phyloP scores from a whole-genome alignment of 2,888 invertebrate genomes.

The Eupithecia inturbata region DNA sequence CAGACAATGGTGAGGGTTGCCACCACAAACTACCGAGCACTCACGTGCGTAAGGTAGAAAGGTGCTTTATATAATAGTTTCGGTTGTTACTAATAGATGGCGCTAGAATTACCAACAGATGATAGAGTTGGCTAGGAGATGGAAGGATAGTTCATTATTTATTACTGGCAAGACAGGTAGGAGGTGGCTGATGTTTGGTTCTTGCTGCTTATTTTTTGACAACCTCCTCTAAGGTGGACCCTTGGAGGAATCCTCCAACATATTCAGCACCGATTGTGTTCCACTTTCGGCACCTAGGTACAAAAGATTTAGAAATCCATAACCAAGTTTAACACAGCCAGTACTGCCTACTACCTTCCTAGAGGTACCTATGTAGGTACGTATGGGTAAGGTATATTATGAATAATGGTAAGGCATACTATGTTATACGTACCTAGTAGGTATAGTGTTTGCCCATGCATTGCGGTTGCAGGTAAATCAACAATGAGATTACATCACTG shows the following conservation, averaged over 20 bases:
- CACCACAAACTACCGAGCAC: neutral
- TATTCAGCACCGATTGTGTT: neutral
- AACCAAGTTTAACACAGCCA: too few relatives aligned
- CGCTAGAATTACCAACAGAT: conserved; percentile 16
- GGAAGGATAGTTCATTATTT: neutral
- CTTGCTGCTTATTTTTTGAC: neutral
- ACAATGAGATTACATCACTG: conserved; percentile 61
- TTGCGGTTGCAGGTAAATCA: conserved; percentile 56
- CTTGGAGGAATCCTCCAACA: neutral
- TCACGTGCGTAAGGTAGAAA: neutral
- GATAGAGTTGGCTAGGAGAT: neutral
- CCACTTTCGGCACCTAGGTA: neutral
- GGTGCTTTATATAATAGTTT: conserved; percentile 5
- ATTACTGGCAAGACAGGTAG: neutral
- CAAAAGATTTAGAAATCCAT: neutral
- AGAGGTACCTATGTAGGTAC: too few relatives aligned
- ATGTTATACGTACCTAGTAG: neutral
- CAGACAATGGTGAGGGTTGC: neutral
- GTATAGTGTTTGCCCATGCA: conserved; percentile 31
- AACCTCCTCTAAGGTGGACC: neutral
- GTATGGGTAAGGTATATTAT: too few relatives aligned
- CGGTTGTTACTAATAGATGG: conserved; percentile 21
- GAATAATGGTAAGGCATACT: neutral
- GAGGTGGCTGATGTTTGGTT: neutral
- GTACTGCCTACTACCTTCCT: too few relatives aligned